A percentile compares a stretch with the other conserved stretches of the same genome.
These are phyloP conservation scores for Kryptopterus vitreolus DNA, from an alignment of 2,797 vertebrate species.

Conservation along the genomic window DNA sequence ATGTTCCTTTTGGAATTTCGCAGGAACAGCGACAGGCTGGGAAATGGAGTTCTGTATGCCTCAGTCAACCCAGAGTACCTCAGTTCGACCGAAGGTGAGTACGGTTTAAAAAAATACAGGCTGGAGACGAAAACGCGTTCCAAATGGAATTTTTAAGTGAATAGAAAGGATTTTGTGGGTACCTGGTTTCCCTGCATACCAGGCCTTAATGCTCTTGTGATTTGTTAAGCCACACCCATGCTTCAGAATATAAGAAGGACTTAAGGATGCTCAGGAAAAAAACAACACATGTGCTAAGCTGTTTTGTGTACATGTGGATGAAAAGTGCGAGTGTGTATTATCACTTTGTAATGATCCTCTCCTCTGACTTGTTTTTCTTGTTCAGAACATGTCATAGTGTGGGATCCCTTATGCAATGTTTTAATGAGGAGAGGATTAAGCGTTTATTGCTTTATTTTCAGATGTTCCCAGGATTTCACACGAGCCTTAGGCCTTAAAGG, in stretches of 20 bases:
- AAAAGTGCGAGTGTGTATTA: background rate
- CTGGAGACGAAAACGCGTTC: background rate
- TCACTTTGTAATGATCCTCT: background rate
- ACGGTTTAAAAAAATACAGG: background rate
- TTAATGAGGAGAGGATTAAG: conserved; percentile 4
- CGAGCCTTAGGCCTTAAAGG: background rate
- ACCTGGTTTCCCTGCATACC: too few species aligned
- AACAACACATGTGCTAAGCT: background rate
- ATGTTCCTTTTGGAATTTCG: conserved; percentile 23
- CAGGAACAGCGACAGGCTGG: conserved; percentile 90
- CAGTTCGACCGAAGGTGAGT: conserved; percentile 96
- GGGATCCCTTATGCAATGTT: background rate
- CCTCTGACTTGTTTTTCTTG: background rate
- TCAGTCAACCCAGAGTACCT: conserved; percentile 99
- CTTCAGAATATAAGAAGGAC: background rate
- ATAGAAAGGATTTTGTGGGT: background rate
- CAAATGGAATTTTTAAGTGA: too few species aligned
- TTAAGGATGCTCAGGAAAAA: background rate
- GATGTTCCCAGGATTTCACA: background rate
- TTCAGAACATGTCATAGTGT: background rate
- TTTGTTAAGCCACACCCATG: too few species aligned
- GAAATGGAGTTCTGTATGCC: conserved; percentile 95
- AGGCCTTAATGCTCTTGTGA: background rate
- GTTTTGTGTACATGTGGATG: background rate
- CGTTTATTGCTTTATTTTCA: conserved; percentile 18